Evolutionary conservation across 2,888 invertebrate genomes (phyloP).

Genomic region (Sipha maydis): DNA sequence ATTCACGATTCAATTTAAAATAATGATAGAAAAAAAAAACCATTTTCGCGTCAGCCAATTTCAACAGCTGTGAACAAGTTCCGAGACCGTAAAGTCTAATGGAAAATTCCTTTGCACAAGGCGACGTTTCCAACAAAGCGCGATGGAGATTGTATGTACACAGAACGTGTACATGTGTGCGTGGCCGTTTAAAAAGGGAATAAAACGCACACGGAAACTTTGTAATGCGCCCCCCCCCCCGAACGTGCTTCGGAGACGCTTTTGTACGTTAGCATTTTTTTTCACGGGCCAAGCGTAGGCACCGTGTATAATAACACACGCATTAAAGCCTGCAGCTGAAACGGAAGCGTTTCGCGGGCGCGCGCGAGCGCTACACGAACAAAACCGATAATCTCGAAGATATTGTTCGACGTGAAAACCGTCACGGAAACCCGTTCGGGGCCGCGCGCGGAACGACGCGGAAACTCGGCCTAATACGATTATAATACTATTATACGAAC

Average conservation of each 20-base stretch:
- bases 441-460: background rate
- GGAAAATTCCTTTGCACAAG: background rate
- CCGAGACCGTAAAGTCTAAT: slow-evolving; percentile 19
- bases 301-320: too few relatives aligned
- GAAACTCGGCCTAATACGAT: slow-evolving; percentile 40
- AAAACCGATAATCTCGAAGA: slow-evolving; percentile 39
- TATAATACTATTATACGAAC: background rate
- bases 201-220: slow-evolving; percentile 37
- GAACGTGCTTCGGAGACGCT: slow-evolving; percentile 3
- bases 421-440: background rate
- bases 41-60: slow-evolving; percentile 8
- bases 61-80: slow-evolving; percentile 26
- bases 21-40: background rate
- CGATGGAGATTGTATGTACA: background rate
- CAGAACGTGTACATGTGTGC: too few relatives aligned
- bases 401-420: background rate
- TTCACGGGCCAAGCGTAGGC: too few relatives aligned
- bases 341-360: background rate
- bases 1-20: background rate
- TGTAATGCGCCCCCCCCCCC: slow-evolving; percentile 13
- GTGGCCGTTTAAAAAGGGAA: background rate
- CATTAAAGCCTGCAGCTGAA: background rate
- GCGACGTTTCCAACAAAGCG: background rate
- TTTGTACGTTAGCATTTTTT: background rate
- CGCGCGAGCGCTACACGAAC: slow-evolving; percentile 6